Evolutionary conservation across 2,113 vertebrate genomes (phyloP), one percentile per base, ranked within the genome.

Genomic region (Talpa occidentalis): DNA sequence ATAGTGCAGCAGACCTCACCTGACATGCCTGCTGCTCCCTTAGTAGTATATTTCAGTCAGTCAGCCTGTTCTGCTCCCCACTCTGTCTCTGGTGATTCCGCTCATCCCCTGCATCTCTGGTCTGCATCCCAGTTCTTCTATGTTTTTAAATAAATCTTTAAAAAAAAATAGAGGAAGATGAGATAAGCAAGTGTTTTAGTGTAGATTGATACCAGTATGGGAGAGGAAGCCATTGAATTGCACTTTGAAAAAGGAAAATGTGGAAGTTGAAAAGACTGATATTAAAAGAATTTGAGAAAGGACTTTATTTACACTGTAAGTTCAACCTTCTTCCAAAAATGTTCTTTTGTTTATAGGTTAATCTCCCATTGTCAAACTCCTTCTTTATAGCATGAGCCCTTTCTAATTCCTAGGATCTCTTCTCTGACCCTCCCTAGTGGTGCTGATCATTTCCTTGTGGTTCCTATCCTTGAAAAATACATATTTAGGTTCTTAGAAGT

Each of bases 401-500:
- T 66, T 66, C 40, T 44, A 56, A 76, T 62, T 32, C 22, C 60
- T 84, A 21, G 14, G 28, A 72, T 22, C 19, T 74, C n/a, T 64
- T 73, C n/a, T 91, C 47, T 82, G 44, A 26, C 14, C 7, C 49
- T 91, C n/a, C 14, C 19, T 35, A 22, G 67, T 35, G 21, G 24
- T 77, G 10, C 2, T 52, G 35, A 24, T 59, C 54, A 30, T 78
- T 17, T 7, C 2, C 15, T 19, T 40, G 30, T 12, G 17, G 37
- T 47, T 88, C 12, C 19, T 74, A 40, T 44, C 42, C 64, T 78
- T 60, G 21, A 79, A 66, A 66, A 81, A 60, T 37, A 70, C 1
- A 62, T 16, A 35, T 82, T 94, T 81, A 64, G 24, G 3, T 72
- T 49, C 52, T 26, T 72, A 73, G 74, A 67, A 86, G n/a, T 96